Evolutionary conservation across 2,113 vertebrate species (phyloP).

Genomic region (Brachyhypopomus occidentalis): DNA sequence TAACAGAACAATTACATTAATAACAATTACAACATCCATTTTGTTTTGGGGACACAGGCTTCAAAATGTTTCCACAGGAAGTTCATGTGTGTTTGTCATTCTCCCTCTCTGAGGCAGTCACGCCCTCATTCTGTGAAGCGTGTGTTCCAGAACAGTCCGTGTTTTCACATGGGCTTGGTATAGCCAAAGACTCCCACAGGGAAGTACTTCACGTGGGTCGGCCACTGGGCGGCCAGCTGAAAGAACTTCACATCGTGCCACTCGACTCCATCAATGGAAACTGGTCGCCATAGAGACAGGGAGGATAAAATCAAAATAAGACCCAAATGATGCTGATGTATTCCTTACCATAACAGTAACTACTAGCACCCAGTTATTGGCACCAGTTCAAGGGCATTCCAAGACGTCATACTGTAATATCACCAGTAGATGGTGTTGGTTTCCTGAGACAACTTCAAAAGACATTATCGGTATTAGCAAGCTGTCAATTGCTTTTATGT

Average conservation of each 20-base stretch:
- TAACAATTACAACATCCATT: slow-evolving; percentile 35
- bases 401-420: background rate
- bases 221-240: slow-evolving; percentile 84
- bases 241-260: slow-evolving; percentile 85
- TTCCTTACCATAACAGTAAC: no score
- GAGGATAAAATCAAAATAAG: background rate
- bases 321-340: background rate
- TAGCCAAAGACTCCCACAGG: slow-evolving; percentile 82
- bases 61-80: slow-evolving; percentile 57
- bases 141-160: background rate
- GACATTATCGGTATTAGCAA: background rate
- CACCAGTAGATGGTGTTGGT: slow-evolving; percentile 14
- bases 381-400: no score
- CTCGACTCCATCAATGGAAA: slow-evolving; percentile 82
- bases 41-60: slow-evolving; percentile 45
- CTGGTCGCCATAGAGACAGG: slow-evolving; percentile 55
- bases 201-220: slow-evolving; percentile 84
- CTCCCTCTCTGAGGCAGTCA: background rate
- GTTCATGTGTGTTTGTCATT: slow-evolving; percentile 33
- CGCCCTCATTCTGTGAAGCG: background rate
- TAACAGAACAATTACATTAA: slow-evolving; percentile 37
- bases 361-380: no score
- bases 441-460: background rate
- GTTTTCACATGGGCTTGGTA: slow-evolving; percentile 70
- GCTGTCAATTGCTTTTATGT: background rate